These are phyloP conservation scores for Camponotus vicinus DNA, from an alignment of 1,140 invertebrate genomes.

Conservation along the genomic window DNA sequence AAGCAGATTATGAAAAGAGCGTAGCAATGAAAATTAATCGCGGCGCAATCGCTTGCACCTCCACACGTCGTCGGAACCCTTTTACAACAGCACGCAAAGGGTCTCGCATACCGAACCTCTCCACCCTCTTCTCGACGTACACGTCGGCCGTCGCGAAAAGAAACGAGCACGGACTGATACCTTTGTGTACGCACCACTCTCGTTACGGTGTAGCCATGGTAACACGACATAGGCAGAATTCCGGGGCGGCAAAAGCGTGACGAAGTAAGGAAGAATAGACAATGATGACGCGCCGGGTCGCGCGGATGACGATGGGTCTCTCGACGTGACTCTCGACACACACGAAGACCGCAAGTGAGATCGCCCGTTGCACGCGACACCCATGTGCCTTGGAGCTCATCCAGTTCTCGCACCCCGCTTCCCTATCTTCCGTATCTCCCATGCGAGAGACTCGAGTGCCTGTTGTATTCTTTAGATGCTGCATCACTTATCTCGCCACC, in stretches of 20 bases:
- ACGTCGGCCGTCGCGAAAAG: conserved; percentile 38
- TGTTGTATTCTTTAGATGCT: conserved; percentile 1
- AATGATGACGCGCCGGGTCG: conserved; percentile 59
- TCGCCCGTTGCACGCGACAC: conserved; percentile 64
- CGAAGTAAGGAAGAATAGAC: conserved; percentile 72
- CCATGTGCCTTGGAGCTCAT: conserved; percentile 60
- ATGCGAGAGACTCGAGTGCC: background rate
- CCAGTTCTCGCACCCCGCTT: conserved; percentile 58
- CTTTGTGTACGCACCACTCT: conserved; percentile 23
- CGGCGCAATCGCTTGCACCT: conserved; percentile 50
- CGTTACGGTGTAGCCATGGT: conserved; percentile 64
- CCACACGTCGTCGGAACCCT: background rate
- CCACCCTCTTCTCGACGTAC: conserved; percentile 1
- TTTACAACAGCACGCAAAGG: conserved; percentile 52
- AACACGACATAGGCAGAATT: conserved; percentile 61
- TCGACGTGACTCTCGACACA: conserved; percentile 48
- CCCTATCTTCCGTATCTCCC: conserved; percentile 28
- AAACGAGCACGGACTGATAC: conserved; percentile 46
- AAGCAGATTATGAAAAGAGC: conserved; percentile 23
- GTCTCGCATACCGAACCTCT: conserved; percentile 31
- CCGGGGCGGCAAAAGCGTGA: conserved; percentile 63
- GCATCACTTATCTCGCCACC: background rate
- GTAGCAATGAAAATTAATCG: conserved; percentile 43
- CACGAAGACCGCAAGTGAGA: conserved; percentile 58
- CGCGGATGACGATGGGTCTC: conserved; percentile 1